Percentiles rank a stretch among this genome's conserved stretches.
Conservation (phyloP, 2,797 vertebrate species). For the Hirundo rustica region DNA sequence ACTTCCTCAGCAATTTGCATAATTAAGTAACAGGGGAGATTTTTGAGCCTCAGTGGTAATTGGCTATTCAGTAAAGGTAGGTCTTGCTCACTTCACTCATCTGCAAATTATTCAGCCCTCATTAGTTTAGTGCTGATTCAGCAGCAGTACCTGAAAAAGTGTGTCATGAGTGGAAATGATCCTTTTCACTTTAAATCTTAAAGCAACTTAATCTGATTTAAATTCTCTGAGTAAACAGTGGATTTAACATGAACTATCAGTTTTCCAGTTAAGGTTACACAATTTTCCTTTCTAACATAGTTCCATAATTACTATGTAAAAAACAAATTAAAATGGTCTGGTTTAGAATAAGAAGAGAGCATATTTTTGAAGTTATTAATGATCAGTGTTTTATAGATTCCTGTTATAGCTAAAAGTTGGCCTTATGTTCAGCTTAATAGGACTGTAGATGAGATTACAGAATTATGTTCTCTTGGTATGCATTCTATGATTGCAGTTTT, state of each 20-base stretch:
- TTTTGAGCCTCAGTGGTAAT: not conserved
- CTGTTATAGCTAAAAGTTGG: not conserved
- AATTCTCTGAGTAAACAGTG: not conserved
- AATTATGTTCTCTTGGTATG: not conserved
- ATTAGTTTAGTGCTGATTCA: constrained; percentile 36
- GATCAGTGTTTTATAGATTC: not conserved
- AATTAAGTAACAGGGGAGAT: not conserved
- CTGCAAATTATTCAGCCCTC: constrained; percentile 17
- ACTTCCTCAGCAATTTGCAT: not conserved
- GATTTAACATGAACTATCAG: not conserved
- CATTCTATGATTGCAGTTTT: not conserved
- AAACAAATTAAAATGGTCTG: not conserved
- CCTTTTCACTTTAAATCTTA: not conserved
- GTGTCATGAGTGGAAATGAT: not conserved
- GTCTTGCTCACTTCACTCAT: not conserved
- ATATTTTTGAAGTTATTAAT: not conserved
- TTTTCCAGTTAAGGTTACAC: not conserved
- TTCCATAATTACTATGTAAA: not conserved
- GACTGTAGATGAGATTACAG: not conserved
- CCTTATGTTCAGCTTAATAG: not conserved
- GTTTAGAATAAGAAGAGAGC: not conserved
- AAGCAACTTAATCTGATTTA: not conserved
- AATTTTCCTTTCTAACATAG: not conserved
- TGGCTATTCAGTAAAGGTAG: constrained; percentile 16
- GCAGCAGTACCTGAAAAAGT: not conserved